phyloP scores from a whole-genome alignment of 2,113 vertebrate genomes.

The Leptodactylus fuscus region DNA sequence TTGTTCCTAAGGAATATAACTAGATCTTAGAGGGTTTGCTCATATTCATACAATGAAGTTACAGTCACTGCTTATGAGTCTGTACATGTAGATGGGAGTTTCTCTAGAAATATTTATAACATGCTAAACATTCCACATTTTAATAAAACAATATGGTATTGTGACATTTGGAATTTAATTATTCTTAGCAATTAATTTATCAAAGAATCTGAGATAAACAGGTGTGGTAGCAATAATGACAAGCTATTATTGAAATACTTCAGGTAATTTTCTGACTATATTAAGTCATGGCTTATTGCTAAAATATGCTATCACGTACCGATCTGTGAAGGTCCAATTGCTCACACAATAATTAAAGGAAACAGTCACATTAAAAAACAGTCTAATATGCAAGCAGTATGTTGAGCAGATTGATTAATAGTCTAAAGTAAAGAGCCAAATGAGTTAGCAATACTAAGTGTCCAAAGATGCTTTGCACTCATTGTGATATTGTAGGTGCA shows the following conservation, averaged over 20 bases:
- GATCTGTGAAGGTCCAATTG: too few relatives aligned
- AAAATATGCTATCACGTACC: too few relatives aligned
- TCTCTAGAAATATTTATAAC: background rate
- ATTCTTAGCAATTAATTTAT: background rate
- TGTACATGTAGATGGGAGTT: background rate
- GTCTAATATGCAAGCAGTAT: too few relatives aligned
- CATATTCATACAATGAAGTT: background rate
- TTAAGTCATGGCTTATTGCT: too few relatives aligned
- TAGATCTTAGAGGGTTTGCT: background rate
- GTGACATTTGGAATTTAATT: slow-evolving; percentile 11
- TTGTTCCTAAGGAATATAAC: slow-evolving; percentile 1
- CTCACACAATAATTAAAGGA: too few relatives aligned
- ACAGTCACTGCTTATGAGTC: background rate
- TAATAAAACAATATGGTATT: slow-evolving; percentile 20
- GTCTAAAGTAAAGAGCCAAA: too few relatives aligned
- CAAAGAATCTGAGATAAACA: background rate
- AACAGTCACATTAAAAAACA: too few relatives aligned
- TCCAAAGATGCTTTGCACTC: too few relatives aligned
- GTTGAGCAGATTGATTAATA: too few relatives aligned
- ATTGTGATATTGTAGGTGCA: too few relatives aligned
- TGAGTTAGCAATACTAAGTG: too few relatives aligned
- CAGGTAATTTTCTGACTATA: too few relatives aligned
- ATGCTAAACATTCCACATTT: background rate
- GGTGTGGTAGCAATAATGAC: background rate
- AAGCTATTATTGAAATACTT: background rate